These are phyloP conservation scores for Dryas iulia DNA, from an alignment of 1,140 invertebrate genomes.

Conservation along the genomic window DNA sequence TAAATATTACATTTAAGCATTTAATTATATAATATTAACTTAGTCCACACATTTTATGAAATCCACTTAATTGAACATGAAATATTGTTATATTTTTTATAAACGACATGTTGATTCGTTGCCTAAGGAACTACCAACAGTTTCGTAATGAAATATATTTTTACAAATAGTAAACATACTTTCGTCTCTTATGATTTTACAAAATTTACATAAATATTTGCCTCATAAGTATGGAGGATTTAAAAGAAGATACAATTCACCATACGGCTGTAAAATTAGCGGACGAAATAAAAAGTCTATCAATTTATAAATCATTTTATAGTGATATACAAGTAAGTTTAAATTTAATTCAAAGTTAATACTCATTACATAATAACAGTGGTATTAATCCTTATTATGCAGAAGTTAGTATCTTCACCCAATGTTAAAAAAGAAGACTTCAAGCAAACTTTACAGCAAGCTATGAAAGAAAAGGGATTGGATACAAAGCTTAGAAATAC, in stretches of 20 bases:
- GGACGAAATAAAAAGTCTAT: constrained; percentile 81
- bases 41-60: too few relatives aligned
- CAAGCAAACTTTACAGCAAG: constrained; percentile 86
- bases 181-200: constrained; percentile 21
- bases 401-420: constrained; percentile 88
- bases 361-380: constrained; percentile 8
- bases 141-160: neutral
- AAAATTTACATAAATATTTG: constrained; percentile 19
- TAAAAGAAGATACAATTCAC: constrained; percentile 81
- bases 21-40: too few relatives aligned
- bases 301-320: constrained; percentile 82
- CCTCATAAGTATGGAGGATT: constrained; percentile 67
- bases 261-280: constrained; percentile 81
- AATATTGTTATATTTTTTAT: neutral
- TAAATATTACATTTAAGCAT: too few relatives aligned
- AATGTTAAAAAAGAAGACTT: constrained; percentile 88
- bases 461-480: constrained; percentile 87
- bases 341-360: neutral
- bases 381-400: constrained; percentile 22
- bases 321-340: constrained; percentile 77
- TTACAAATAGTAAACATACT: constrained; percentile 50
- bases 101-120: constrained; percentile 34
- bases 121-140: constrained; percentile 38
- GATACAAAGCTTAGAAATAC: constrained; percentile 91
- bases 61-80: neutral